Evolutionary conservation across 1,140 invertebrate species (phyloP).

Genomic region (Drosophila obscura): DNA sequence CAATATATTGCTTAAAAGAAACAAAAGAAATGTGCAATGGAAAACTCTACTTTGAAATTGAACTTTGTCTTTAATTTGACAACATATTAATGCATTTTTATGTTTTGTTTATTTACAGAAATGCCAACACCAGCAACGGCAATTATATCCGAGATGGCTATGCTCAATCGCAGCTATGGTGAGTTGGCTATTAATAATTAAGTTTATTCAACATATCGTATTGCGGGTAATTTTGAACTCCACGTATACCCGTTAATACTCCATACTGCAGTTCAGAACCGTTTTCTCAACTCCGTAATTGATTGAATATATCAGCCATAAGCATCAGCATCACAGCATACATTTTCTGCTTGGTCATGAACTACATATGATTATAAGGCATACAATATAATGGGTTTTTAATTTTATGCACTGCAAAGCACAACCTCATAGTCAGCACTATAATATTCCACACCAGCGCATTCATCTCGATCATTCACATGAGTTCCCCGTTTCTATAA

Average conservation of each 20-base stretch:
- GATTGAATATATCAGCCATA: slow-evolving; percentile 41
- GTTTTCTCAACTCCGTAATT: slow-evolving; percentile 55
- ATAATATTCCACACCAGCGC: background rate
- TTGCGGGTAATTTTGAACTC: too few relatives aligned
- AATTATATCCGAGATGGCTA: slow-evolving; percentile 85
- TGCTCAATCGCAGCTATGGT: slow-evolving; percentile 80
- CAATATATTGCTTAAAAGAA: slow-evolving; percentile 7
- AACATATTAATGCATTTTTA: background rate
- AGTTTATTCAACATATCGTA: background rate
- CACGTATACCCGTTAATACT: too few relatives aligned
- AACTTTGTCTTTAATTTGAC: background rate
- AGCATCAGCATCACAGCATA: slow-evolving; percentile 26
- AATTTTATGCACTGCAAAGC: slow-evolving; percentile 72
- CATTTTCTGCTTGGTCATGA: slow-evolving; percentile 37
- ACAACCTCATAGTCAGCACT: slow-evolving; percentile 57
- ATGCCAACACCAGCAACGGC: slow-evolving; percentile 89
- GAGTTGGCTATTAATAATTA: slow-evolving; percentile 24
- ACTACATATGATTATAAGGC: slow-evolving; percentile 15
- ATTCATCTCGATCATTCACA: too few relatives aligned
- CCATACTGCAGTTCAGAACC: slow-evolving; percentile 11
- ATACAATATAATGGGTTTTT: slow-evolving; percentile 47
- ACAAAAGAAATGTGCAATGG: too few relatives aligned
- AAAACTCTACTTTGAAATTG: too few relatives aligned
- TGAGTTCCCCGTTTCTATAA: too few relatives aligned
- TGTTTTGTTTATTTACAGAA: slow-evolving; percentile 84